Percentiles rank a stretch among this genome's conserved stretches.
Evolutionary conservation across 1,140 invertebrate genomes (phyloP).

Genomic region (Ylistrum balloti): DNA sequence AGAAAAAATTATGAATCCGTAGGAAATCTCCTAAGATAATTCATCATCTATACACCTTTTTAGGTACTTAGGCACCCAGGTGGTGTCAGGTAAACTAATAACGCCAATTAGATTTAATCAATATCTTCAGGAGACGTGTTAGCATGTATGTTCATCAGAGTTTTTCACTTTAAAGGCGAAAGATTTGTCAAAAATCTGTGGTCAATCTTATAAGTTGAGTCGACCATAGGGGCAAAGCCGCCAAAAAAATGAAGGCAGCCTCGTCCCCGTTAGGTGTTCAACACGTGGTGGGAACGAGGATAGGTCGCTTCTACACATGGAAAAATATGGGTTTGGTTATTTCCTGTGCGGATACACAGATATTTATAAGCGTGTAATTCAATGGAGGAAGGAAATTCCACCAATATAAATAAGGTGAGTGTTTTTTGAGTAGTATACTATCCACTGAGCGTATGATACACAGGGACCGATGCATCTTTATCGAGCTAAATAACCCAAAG

Average conservation of each 20-base stretch:
- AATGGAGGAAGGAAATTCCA: slow-evolving; percentile 31
- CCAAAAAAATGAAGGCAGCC: slow-evolving; percentile 28
- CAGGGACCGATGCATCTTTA: neutral
- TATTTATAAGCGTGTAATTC: slow-evolving; percentile 19
- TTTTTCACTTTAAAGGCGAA: neutral
- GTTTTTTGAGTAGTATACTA: neutral
- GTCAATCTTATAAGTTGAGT: neutral
- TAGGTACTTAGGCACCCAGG: too few relatives aligned
- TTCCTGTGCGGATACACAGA: slow-evolving; percentile 17
- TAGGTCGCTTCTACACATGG: slow-evolving; percentile 37
- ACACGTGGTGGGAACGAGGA: slow-evolving; percentile 31
- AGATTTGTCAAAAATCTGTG: slow-evolving; percentile 11
- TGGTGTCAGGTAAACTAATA: neutral
- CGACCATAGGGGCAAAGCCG: neutral
- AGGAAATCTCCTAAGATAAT: too few relatives aligned
- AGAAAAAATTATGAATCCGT: too few relatives aligned
- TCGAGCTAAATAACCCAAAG: neutral
- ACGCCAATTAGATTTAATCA: neutral
- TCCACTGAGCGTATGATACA: neutral
- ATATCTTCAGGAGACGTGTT: neutral
- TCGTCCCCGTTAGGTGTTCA: slow-evolving; percentile 25
- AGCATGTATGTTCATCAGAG: neutral
- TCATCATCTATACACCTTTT: too few relatives aligned
- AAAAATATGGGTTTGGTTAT: slow-evolving; percentile 29
- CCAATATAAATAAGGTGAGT: slow-evolving; percentile 33